Percentiles rank a stretch among this genome's conserved stretches.
These are phyloP conservation scores for Rhodinocichla rosea DNA, from an alignment of 2,113 vertebrate genomes.

Conservation along the genomic window DNA sequence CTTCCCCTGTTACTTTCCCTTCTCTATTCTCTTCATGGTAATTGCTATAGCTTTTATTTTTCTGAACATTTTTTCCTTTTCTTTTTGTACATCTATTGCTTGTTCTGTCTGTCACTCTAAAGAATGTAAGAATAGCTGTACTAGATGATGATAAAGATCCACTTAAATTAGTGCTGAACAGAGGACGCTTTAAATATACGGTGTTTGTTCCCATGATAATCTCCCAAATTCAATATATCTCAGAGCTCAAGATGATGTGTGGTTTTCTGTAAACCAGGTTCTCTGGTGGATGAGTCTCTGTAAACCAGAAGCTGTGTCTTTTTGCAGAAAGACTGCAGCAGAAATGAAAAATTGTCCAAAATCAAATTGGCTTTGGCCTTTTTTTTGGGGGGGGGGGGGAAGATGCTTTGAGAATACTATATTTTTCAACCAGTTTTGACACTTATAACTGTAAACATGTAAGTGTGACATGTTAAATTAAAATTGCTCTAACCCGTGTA, in stretches of 20 bases:
- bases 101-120: neutral
- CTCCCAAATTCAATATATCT: neutral
- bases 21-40: neutral
- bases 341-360: neutral
- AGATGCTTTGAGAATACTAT: neutral
- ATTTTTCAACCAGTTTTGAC: neutral
- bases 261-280: neutral
- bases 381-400: neutral
- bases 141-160: neutral
- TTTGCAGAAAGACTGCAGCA: neutral
- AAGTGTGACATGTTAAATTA: neutral
- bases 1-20: neutral
- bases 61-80: neutral
- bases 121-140: neutral
- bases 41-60: neutral
- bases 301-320: neutral
- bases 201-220: neutral
- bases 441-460: neutral
- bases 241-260: rapidly evolving
- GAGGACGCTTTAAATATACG: neutral
- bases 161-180: neutral
- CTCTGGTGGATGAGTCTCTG: neutral
- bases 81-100: neutral
- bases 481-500: neutral
- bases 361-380: neutral